These are phyloP conservation scores for Tachystola acroxantha DNA, from an alignment of 2,888 invertebrate species.

Conservation along the genomic window DNA sequence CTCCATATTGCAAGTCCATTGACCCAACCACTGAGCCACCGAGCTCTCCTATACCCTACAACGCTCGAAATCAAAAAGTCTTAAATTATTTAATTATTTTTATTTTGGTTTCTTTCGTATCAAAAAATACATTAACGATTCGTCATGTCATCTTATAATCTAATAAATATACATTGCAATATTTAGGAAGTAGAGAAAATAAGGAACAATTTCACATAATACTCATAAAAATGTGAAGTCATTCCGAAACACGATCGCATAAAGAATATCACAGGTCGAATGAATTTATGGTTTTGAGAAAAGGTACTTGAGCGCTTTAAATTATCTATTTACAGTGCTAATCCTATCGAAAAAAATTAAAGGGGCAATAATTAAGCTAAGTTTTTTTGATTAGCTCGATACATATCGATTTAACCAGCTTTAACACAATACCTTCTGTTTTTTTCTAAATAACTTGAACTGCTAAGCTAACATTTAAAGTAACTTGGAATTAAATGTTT, in stretches of 20 bases:
- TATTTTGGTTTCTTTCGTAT: slow-evolving; percentile 28
- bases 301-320: slow-evolving; percentile 12
- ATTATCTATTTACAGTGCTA: slow-evolving; percentile 29
- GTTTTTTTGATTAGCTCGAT: neutral
- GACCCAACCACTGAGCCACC: too few species aligned
- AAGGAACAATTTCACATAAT: too few species aligned
- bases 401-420: too few species aligned
- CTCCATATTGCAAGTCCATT: too few species aligned
- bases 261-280: slow-evolving; percentile 9
- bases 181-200: neutral
- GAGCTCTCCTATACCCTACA: too few species aligned
- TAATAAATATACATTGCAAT: slow-evolving; percentile 14
- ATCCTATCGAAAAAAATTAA: slow-evolving; percentile 30
- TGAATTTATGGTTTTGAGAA: neutral
- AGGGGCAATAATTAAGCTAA: slow-evolving; percentile 17
- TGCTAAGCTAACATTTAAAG: too few species aligned
- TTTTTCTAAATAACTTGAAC: too few species aligned
- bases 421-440: too few species aligned
- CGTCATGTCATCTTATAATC: slow-evolving; percentile 24
- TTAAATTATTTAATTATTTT: slow-evolving; percentile 17
- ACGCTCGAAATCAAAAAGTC: too few species aligned
- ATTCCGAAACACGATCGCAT: neutral
- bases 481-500: too few species aligned
- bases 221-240: neutral
- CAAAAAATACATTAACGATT: slow-evolving; percentile 27